Evolutionary conservation across 2,797 vertebrate genomes (phyloP).

Genomic region (Falco berigora): DNA sequence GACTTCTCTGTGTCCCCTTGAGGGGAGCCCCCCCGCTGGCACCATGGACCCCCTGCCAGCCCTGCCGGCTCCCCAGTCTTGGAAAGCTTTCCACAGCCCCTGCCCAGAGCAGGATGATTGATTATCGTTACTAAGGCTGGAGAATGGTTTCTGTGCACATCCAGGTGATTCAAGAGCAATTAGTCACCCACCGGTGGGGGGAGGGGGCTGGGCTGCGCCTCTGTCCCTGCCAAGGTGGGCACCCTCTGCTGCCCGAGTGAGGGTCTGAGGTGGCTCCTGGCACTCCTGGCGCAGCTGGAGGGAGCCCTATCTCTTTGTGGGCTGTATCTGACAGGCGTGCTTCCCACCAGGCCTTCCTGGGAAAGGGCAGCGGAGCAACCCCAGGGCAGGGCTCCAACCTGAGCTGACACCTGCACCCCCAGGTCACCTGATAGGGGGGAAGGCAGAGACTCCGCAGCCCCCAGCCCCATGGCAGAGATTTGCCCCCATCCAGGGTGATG

Average conservation of each 20-base stretch:
- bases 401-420: neutral
- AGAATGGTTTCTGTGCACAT: neutral
- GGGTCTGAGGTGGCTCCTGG: neutral
- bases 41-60: neutral
- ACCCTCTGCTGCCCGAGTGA: accelerated
- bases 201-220: neutral
- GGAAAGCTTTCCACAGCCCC: neutral
- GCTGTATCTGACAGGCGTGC: neutral
- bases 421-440: neutral
- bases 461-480: neutral
- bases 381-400: neutral
- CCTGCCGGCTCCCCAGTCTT: neutral
- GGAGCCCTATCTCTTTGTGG: neutral
- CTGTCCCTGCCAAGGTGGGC: neutral
- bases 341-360: neutral
- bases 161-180: neutral
- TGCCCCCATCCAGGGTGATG: neutral
- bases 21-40: no score
- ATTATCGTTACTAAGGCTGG: neutral
- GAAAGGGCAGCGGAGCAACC: neutral
- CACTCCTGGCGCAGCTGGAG: neutral
- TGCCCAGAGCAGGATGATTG: neutral
- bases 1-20: accelerated
- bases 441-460: neutral
- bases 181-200: neutral